A percentile compares a stretch with the other conserved stretches of the same genome.
phyloP scores from a whole-genome alignment of 2,797 vertebrate species.

The Ctenosaura bakeri region DNA sequence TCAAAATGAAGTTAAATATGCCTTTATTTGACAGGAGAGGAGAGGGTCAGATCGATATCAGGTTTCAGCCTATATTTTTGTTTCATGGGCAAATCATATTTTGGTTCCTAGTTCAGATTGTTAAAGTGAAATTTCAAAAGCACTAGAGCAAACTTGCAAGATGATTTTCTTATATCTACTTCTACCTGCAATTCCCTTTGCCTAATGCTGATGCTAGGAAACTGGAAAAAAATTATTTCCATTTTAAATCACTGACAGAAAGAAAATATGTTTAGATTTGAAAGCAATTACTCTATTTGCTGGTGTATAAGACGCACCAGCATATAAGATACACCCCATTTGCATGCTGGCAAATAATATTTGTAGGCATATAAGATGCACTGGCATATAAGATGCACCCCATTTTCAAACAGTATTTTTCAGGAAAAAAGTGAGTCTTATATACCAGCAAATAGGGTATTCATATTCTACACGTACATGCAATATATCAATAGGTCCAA shows the following conservation, averaged over 20 bases:
- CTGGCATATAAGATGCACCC: too few relatives aligned
- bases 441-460: too few relatives aligned
- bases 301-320: too few relatives aligned
- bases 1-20: conserved; percentile 42
- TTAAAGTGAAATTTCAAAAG: conserved; percentile 22
- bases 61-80: conserved; percentile 14
- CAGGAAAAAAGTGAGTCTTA: too few relatives aligned
- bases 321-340: too few relatives aligned
- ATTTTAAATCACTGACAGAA: conserved; percentile 25
- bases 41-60: conserved; percentile 32
- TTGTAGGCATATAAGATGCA: too few relatives aligned
- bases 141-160: conserved; percentile 22
- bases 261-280: not conserved
- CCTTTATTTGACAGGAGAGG: conserved; percentile 37
- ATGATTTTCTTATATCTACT: conserved; percentile 21
- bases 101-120: conserved; percentile 18
- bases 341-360: too few relatives aligned
- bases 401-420: too few relatives aligned
- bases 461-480: not conserved
- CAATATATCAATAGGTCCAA: not conserved
- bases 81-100: conserved; percentile 21
- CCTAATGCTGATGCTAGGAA: not conserved
- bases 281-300: not conserved
- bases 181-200: not conserved
- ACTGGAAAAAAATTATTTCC: conserved; percentile 2